phyloP scores from a whole-genome alignment of 1,140 invertebrate genomes.

The Ptiloglossa arizonensis region DNA sequence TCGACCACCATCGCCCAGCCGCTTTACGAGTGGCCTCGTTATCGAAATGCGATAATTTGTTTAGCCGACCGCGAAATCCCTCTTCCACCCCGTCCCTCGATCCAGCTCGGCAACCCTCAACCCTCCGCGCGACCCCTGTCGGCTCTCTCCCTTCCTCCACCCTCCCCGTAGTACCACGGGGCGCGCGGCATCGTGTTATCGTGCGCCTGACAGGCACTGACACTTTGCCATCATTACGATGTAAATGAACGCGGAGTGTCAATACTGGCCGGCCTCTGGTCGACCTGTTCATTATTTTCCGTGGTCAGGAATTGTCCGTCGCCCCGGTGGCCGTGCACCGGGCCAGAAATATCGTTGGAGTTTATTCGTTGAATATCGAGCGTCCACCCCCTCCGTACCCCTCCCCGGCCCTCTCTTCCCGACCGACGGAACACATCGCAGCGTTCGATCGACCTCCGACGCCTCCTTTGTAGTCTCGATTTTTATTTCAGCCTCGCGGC shows the following conservation, averaged over 20 bases:
- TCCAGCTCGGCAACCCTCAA: not conserved
- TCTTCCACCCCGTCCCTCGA: constrained; percentile 28
- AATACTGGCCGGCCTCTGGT: constrained; percentile 52
- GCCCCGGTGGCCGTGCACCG: not conserved
- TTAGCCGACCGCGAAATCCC: constrained; percentile 65
- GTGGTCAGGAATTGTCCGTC: constrained; percentile 44
- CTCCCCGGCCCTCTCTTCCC: no score
- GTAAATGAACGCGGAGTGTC: constrained; percentile 66
- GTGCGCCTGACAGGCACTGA: constrained; percentile 63
- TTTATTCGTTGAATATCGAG: not conserved
- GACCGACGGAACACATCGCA: not conserved
- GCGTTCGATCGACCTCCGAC: not conserved
- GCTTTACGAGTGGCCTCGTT: constrained; percentile 66
- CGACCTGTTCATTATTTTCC: constrained; percentile 65
- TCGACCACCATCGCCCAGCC: not conserved
- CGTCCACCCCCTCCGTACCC: not conserved
- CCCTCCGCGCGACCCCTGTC: constrained; percentile 17
- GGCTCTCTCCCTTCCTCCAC: not conserved
- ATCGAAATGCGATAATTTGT: constrained; percentile 71
- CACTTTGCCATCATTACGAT: constrained; percentile 68
- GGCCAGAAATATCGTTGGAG: constrained; percentile 25
- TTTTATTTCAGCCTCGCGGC: not conserved
- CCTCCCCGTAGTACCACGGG: no score
- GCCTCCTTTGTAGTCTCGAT: not conserved
- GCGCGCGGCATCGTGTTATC: constrained; percentile 46